Conservation (phyloP, 2,797 vertebrate species). For the Crax fasciolata region DNA sequence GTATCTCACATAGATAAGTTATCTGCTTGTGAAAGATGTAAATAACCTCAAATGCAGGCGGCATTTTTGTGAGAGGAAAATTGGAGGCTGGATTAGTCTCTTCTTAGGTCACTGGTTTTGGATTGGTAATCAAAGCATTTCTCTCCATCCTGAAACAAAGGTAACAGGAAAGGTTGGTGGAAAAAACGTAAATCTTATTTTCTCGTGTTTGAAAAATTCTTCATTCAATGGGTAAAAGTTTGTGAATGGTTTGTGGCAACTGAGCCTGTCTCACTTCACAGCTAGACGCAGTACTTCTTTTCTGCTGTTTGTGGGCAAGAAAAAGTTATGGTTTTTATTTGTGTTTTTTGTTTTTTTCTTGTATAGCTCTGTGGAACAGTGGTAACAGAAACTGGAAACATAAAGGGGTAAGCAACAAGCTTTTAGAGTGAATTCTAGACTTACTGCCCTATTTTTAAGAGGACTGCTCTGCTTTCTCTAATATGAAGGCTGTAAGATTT, state of each 20-base stretch:
- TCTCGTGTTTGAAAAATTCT: background rate
- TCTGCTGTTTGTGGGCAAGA: background rate
- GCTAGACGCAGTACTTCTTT: background rate
- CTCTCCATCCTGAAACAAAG: background rate
- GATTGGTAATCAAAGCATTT: background rate
- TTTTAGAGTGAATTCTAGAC: background rate
- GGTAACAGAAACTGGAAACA: constrained; percentile 78
- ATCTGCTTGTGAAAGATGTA: background rate
- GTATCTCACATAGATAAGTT: background rate
- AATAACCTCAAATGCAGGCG: background rate
- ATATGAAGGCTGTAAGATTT: background rate
- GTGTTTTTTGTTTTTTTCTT: constrained; percentile 24
- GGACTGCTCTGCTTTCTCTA: background rate
- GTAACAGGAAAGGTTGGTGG: background rate
- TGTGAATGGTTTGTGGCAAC: background rate
- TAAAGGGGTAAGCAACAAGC: constrained; percentile 67
- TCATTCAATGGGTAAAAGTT: background rate
- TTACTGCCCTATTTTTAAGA: background rate
- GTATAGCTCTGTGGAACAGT: constrained; percentile 85
- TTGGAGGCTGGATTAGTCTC: background rate
- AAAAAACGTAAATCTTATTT: background rate
- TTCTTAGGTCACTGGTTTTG: background rate
- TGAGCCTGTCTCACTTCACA: background rate
- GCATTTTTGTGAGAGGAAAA: background rate
- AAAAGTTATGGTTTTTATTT: background rate